phyloP scores from a whole-genome alignment of 1,140 invertebrate genomes.

The Arion vulgaris region DNA sequence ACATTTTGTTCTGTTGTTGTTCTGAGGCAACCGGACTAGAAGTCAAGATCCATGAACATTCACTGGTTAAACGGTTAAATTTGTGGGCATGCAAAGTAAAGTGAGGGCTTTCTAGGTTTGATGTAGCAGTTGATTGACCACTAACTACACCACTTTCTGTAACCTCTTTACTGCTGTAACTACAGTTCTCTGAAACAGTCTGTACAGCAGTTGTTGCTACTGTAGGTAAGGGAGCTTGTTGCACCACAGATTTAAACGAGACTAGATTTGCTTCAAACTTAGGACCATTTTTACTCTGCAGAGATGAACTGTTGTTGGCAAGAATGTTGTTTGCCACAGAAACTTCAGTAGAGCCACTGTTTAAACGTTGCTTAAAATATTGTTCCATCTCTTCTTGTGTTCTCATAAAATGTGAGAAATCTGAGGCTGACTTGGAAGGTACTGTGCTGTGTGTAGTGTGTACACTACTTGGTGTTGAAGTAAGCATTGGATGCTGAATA shows the following conservation, averaged over 20 bases:
- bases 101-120: neutral
- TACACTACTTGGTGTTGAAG: constrained; percentile 15
- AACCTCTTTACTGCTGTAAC: constrained; percentile 12
- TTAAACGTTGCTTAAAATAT: neutral
- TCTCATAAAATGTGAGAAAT: constrained; percentile 46
- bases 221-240: neutral
- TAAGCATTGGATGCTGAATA: constrained; percentile 44
- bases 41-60: neutral
- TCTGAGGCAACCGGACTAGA: constrained; percentile 1
- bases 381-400: constrained; percentile 23
- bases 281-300: neutral
- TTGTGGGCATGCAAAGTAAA: neutral
- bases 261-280: neutral
- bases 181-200: neutral
- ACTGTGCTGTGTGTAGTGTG: constrained; percentile 35
- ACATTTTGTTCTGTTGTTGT: neutral
- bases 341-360: neutral
- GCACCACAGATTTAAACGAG: neutral
- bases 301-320: neutral
- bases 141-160: neutral
- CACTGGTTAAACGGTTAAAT: neutral
- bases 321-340: neutral
- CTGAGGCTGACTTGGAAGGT: constrained; percentile 48
- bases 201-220: neutral
- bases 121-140: constrained; percentile 3